Evolutionary conservation across 2,113 vertebrate genomes (phyloP), one percentile per base, ranked within the genome.

Genomic region (Dicrurus megarhynchus): DNA sequence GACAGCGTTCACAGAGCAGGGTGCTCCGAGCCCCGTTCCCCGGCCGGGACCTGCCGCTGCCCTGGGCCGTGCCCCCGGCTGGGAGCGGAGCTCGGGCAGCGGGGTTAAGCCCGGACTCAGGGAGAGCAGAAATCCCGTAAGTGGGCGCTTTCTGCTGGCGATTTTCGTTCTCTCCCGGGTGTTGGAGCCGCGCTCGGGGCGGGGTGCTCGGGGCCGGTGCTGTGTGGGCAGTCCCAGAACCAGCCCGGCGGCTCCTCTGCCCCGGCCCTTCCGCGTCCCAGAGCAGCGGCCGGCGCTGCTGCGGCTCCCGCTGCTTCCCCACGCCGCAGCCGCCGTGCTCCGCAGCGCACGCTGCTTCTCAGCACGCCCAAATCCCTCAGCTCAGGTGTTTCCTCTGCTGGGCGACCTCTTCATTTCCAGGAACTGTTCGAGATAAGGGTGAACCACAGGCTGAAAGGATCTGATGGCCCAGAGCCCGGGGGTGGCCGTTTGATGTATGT

Each of bases 91-190:
- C 23, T 7, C 3, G 14, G 28, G 26, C 52, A 0, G 4, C 6
- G 8, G 13, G 10, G 3, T 2, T 21, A 1, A 5, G 22, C 13
- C 0, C n/a, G 1, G 0, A 0, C 44, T 1, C 10, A 1, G 3
- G 17, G 3, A 2, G 11, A n/a, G 53, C 37, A 2, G 3, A 1
- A 2, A 4, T 4, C 4, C 9, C 37, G 1, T 0, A 0, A 16
- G 8, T 6, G 1, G 2, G 1, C 44, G 0, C 4, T 1, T 35
- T 1, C 0, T 4, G 18, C 28, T 2, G 6, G 11, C 3, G 1
- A 0, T 13, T 1, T 4, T 1, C 1, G 1, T 4, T 2, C 11
- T 12, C 3, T 19, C 16, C 1, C 10, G 10, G 47, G 4, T 4
- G 26, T 3, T 2, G 26, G 13, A 49, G 17, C 49, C 24, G 24